Percentiles rank a stretch among this genome's conserved stretches.
Evolutionary conservation across 64 coral and sea anemone genomes (phyloP).

Genomic region (Montipora foliosa): DNA sequence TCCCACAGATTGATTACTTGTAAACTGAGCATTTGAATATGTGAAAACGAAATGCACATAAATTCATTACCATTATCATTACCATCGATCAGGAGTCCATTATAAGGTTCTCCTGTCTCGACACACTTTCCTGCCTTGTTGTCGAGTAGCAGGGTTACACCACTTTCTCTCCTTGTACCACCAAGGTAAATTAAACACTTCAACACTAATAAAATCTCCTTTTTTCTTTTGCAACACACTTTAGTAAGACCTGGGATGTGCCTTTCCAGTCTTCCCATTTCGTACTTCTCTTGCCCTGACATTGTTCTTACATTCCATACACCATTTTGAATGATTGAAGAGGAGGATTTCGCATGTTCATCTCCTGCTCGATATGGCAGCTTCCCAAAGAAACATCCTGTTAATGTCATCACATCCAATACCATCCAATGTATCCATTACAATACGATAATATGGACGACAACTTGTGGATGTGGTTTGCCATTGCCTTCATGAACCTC

Average conservation of each 20-base stretch:
- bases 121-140: conserved; percentile 11
- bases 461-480: conserved; percentile 32
- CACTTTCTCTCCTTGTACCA: conserved; percentile 7
- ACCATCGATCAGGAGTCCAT: conserved; percentile 31
- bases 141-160: background rate
- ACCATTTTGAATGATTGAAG: conserved; percentile 29
- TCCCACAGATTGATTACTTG: too few relatives aligned
- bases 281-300: conserved; percentile 49
- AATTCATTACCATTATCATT: too few relatives aligned
- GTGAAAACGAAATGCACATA: too few relatives aligned
- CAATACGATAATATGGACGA: background rate
- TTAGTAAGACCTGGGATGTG: conserved; percentile 17
- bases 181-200: conserved; percentile 15
- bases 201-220: background rate
- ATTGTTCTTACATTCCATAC: conserved; percentile 66
- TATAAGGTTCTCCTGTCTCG: conserved; percentile 8
- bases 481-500: conserved; percentile 44
- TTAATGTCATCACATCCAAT: background rate
- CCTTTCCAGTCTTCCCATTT: conserved; percentile 31
- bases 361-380: conserved; percentile 18
- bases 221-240: conserved; percentile 9
- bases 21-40: too few relatives aligned
- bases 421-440: background rate
- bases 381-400: background rate
- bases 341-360: conserved; percentile 26